Evolutionary conservation across 2,113 vertebrate genomes (phyloP).

Genomic region (Hemibagrus wyckioides): DNA sequence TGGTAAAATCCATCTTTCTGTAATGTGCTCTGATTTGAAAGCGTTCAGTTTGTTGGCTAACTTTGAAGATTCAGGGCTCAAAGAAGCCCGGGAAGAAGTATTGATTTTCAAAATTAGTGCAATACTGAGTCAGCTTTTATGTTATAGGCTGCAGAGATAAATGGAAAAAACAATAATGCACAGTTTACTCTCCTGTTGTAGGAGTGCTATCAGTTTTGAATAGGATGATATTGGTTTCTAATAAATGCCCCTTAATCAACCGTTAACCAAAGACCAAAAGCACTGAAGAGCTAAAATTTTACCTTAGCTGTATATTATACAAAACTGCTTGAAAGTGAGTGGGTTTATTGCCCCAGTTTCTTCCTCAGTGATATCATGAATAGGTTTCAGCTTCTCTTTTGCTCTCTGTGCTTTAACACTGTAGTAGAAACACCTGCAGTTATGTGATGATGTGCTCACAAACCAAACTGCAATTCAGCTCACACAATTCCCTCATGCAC

Average conservation of each 20-base stretch:
- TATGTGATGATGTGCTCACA: slow-evolving; percentile 9
- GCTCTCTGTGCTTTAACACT: not conserved
- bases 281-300: not conserved
- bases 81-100: slow-evolving; percentile 19
- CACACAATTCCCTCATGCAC: slow-evolving; percentile 1
- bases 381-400: not conserved
- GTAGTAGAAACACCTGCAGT: not conserved
- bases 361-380: not conserved
- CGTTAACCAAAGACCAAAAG: not conserved
- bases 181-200: slow-evolving; percentile 12
- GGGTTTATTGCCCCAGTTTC: not conserved
- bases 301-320: not conserved
- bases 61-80: not conserved
- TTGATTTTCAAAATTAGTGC: not conserved
- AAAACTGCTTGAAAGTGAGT: not conserved
- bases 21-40: not conserved
- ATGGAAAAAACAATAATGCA: not conserved
- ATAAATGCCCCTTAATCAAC: not conserved
- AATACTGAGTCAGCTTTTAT: not conserved
- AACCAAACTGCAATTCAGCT: slow-evolving; percentile 10
- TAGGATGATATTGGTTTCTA: not conserved
- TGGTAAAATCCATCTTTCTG: not conserved
- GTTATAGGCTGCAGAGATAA: not conserved
- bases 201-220: not conserved
- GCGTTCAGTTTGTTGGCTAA: not conserved